phyloP scores from a whole-genome alignment of 2,888 invertebrate species.

The Yponomeuta cagnagella region DNA sequence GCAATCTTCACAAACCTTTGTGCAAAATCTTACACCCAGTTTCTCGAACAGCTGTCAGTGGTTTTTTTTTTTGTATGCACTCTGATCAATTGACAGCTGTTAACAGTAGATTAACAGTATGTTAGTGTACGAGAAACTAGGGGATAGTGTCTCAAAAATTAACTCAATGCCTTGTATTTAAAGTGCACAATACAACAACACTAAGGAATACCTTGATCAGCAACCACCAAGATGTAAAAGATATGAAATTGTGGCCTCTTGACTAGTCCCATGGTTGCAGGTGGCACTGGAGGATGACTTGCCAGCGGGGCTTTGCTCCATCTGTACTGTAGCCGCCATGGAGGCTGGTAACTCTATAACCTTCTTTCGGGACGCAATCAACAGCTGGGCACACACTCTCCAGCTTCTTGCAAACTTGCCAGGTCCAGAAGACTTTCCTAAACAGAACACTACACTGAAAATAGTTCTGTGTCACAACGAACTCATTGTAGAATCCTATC shows the following conservation, averaged over 20 bases:
- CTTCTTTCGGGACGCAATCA: constrained; percentile 38
- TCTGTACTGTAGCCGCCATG: constrained; percentile 43
- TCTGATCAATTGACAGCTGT: no score
- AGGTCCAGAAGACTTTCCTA: constrained; percentile 11
- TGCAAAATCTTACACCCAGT: no score
- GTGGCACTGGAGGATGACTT: constrained; percentile 47
- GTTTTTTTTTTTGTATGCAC: no score
- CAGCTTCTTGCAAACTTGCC: constrained; percentile 40
- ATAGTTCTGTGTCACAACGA: constrained; percentile 35
- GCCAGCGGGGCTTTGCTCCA: constrained; percentile 50
- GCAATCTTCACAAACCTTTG: no score
- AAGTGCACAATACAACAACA: no score
- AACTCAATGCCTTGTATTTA: no score
- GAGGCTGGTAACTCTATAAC: constrained; percentile 49
- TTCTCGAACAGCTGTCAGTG: no score
- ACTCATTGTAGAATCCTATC: constrained; percentile 30
- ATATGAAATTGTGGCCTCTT: constrained; percentile 45
- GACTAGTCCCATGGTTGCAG: constrained; percentile 62
- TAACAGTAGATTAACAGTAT: no score
- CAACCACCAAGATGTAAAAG: neutral
- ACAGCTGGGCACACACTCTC: constrained; percentile 42
- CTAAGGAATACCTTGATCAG: no score
- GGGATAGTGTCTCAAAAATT: no score
- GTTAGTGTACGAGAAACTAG: no score
- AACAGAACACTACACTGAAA: constrained; percentile 27